Conservation (phyloP, 2,888 invertebrate species). For the Drosophila koepferae region DNA sequence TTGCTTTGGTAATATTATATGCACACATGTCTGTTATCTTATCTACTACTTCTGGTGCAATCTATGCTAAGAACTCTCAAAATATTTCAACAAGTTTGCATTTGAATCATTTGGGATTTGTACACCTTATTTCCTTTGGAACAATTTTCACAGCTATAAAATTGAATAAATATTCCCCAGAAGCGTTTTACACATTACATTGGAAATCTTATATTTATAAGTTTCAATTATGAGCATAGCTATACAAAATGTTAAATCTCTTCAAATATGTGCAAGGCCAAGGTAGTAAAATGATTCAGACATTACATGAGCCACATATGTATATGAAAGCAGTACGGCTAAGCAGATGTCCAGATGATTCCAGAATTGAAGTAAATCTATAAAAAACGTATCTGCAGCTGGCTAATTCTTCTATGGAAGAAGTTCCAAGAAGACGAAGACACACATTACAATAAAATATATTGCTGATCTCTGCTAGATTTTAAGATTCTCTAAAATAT, state of each 20-base stretch:
- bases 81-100: constrained; percentile 20
- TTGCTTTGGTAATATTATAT: neutral
- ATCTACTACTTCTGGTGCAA: neutral
- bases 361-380: neutral
- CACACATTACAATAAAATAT: neutral
- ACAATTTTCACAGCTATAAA: neutral
- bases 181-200: neutral
- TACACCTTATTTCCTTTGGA: constrained; percentile 13
- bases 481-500: neutral
- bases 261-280: neutral
- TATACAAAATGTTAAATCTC: neutral
- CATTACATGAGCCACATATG: too few relatives aligned
- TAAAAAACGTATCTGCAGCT: neutral
- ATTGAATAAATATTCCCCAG: neutral
- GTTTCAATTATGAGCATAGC: neutral
- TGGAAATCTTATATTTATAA: constrained; percentile 3
- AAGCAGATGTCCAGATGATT: neutral
- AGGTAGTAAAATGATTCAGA: neutral
- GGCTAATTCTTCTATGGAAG: neutral
- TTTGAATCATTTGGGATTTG: constrained; percentile 23
- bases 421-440: neutral
- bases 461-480: neutral
- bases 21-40: neutral
- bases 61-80: constrained; percentile 2
- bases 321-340: neutral